Evolutionary conservation across 2,113 vertebrate species (phyloP), one percentile per base, ranked within the genome.

Genomic region (Archilochus colubris): DNA sequence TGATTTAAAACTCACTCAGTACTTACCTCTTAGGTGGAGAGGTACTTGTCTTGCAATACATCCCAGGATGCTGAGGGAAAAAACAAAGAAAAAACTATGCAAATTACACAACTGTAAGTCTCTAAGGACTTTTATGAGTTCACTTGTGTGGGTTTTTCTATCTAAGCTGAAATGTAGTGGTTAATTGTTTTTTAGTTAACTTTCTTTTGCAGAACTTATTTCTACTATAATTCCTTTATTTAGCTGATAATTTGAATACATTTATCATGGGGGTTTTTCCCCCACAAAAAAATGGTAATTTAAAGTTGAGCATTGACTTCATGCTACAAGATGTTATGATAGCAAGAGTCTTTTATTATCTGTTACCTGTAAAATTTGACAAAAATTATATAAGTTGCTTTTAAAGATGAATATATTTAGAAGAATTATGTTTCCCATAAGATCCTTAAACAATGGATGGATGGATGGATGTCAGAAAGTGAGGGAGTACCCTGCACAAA

Each of bases 101-200:
- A 87, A 89, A 72, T 8, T 78, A 9, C 4, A 69, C 2, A 11
- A 75, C 78, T 78, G 4, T 25, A 50, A 58, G 8, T 74, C 43
- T 77, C 12, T 74, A 91, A 48, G 54, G 77, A 91, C 15, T 43
- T 61, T 3, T 15, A 19, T 12, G 2, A 30, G 58, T 5, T 58
- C n/a, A n/a, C 2, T 6, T 66, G 4, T 23, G 6, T 25, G 2
- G 1, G 10, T 0, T 7, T 27, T 21, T 46, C 18, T 5, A 28
- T 59, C 0, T 44, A 48, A 57, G 80, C 7, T 50, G 6, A 86
- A 66, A 76, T 25, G 46, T 2, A 4, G 28, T 40, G 2, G 10
- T 59, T 75, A 54, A 20, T 24, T 62, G 3, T 2, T 53, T 11
- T 87, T 62, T 38, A 72, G 46, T 61, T 36, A 57, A 55, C 6